Percentiles rank a stretch among this genome's conserved stretches.
Conservation (phyloP, 2,797 vertebrate species). For the Sternarchorhynchus goeldii region DNA sequence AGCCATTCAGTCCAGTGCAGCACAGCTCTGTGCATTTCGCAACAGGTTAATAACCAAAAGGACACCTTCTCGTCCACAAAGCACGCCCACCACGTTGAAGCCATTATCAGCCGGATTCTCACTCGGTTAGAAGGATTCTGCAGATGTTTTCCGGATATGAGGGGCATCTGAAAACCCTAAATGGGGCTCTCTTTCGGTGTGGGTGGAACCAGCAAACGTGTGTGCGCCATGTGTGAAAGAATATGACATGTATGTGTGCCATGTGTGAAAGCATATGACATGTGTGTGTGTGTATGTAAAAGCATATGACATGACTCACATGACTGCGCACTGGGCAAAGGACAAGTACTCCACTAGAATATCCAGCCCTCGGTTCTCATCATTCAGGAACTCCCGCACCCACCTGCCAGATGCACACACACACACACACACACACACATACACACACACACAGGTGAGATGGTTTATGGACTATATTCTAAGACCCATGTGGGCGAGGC, state of each 20-base stretch:
- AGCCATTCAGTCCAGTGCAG: conserved; percentile 63
- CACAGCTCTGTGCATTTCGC: conserved; percentile 43
- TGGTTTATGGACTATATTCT: conserved; percentile 9
- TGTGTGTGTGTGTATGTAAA: conserved; percentile 15
- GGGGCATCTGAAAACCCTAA: neutral
- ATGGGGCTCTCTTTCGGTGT: too few relatives aligned
- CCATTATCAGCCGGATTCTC: conserved; percentile 51
- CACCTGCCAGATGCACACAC: conserved; percentile 77
- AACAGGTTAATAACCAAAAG: conserved; percentile 26
- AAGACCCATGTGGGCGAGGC: neutral
- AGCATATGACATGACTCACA: conserved; percentile 80
- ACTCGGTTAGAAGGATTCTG: neutral
- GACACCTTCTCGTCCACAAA: conserved; percentile 42
- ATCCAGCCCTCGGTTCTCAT: conserved; percentile 94
- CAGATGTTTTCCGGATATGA: neutral
- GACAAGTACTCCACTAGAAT: conserved; percentile 96
- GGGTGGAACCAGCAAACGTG: neutral
- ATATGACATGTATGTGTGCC: conserved; percentile 18
- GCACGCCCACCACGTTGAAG: conserved; percentile 57
- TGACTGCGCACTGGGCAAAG: conserved; percentile 93
- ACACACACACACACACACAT: conserved; percentile 42
- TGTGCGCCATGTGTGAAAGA: conserved; percentile 12
- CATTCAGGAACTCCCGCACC: conserved; percentile 96
- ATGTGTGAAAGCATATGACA: conserved; percentile 13
- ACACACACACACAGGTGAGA: conserved; percentile 52